Conservation (phyloP, 2,888 invertebrate species). For the Phengaris alcon region DNA sequence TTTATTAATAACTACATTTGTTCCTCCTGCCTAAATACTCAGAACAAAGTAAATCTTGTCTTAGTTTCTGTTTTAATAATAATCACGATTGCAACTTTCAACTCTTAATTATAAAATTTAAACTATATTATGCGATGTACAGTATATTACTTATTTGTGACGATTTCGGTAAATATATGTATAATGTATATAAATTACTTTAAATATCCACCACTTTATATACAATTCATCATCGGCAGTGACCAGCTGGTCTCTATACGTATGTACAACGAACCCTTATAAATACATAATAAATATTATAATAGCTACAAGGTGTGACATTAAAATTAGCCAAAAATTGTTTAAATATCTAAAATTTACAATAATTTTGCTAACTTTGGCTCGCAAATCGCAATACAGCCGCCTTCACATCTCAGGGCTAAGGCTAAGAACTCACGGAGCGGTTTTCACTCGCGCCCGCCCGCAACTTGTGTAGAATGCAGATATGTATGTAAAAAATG, state of each 20-base stretch:
- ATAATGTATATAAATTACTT: not conserved
- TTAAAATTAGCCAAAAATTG: not conserved
- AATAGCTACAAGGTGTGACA: slow-evolving; percentile 33
- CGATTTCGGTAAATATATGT: not conserved
- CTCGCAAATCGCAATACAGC: not conserved
- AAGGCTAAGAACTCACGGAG: too few species aligned
- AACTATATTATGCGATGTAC: slow-evolving; percentile 6
- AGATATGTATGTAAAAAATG: too few species aligned
- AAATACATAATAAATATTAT: slow-evolving; percentile 33
- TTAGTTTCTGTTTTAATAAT: too few species aligned
- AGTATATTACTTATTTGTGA: not conserved
- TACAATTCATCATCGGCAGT: slow-evolving; percentile 62
- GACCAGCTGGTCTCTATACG: slow-evolving; percentile 60
- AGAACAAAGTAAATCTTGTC: too few species aligned
- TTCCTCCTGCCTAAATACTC: too few species aligned
- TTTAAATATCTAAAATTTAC: slow-evolving; percentile 1
- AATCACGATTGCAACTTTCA: too few species aligned
- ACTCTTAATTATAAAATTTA: not conserved
- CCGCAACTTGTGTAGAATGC: too few species aligned
- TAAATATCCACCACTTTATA: slow-evolving; percentile 41
- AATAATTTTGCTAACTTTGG: not conserved
- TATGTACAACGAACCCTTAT: slow-evolving; percentile 38
- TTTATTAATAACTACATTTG: too few species aligned
- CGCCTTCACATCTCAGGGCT: not conserved
- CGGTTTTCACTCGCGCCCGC: too few species aligned